Conservation (phyloP, 1,140 invertebrate genomes). For the Zaprionus davidi region DNA sequence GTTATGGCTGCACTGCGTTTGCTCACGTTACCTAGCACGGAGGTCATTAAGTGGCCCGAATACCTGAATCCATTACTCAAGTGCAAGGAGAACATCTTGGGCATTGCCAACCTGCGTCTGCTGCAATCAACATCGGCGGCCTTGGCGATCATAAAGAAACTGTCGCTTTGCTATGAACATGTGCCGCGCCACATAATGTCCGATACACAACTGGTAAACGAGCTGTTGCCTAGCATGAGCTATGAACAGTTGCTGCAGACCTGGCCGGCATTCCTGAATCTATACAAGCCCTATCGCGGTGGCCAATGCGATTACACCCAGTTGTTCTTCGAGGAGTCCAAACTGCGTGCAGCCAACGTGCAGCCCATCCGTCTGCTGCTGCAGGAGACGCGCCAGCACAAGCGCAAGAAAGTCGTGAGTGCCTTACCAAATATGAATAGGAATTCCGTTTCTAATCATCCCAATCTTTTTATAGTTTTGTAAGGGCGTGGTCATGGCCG, state of each 20-base stretch:
- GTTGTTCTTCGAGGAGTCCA: slow-evolving; percentile 44
- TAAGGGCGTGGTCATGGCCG: background rate
- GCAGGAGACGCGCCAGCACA: slow-evolving; percentile 36
- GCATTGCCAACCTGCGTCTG: slow-evolving; percentile 52
- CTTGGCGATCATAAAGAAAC: slow-evolving; percentile 48
- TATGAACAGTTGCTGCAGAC: slow-evolving; percentile 61
- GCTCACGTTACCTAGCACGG: slow-evolving; percentile 22
- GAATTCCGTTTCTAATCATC: background rate
- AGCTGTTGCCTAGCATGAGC: slow-evolving; percentile 56
- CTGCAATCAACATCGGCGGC: slow-evolving; percentile 24
- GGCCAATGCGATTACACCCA: slow-evolving; percentile 11
- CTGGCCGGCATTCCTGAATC: slow-evolving; percentile 44
- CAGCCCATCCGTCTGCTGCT: slow-evolving; percentile 62
- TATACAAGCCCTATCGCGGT: background rate
- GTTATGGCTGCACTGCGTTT: slow-evolving; percentile 48
- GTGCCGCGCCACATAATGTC: slow-evolving; percentile 55
- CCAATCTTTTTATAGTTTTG: slow-evolving; percentile 8
- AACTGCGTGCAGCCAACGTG: slow-evolving; percentile 55
- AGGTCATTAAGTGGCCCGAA: slow-evolving; percentile 48
- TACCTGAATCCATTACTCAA: slow-evolving; percentile 35
- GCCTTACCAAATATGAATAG: background rate
- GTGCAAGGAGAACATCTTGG: slow-evolving; percentile 37
- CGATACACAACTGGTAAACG: slow-evolving; percentile 30
- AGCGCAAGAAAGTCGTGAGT: slow-evolving; percentile 30
- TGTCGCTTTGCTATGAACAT: slow-evolving; percentile 52